Evolutionary conservation across 35 echinoderm and acorn worm genomes (phyloP).

Genomic region (Heliocidaris tuberculata): DNA sequence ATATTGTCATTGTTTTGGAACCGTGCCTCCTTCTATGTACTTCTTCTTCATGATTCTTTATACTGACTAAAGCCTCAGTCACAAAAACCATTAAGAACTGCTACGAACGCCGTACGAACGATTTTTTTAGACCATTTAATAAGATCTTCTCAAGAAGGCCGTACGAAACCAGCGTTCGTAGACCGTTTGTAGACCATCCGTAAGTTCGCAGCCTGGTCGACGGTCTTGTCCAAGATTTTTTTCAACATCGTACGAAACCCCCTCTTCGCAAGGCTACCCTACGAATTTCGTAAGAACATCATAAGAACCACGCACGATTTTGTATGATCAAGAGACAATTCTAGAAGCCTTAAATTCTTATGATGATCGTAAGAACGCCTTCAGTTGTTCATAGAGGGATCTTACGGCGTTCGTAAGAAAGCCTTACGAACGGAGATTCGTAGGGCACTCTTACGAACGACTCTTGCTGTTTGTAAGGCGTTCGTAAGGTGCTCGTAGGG

Average conservation of each 20-base stretch:
- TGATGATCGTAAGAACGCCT: too few species aligned
- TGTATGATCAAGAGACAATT: too few species aligned
- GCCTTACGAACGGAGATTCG: constrained; percentile 9
- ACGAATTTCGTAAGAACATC: too few species aligned
- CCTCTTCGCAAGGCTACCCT: too few species aligned
- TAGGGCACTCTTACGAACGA: background rate
- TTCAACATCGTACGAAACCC: too few species aligned
- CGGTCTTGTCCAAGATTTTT: background rate
- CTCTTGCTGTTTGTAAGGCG: background rate
- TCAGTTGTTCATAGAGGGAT: too few species aligned
- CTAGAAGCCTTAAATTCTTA: too few species aligned
- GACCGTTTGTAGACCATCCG: background rate
- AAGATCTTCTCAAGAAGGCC: background rate
- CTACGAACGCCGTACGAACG: constrained; percentile 18
- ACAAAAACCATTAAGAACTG: constrained; percentile 7
- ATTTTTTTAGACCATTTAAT: constrained; percentile 10
- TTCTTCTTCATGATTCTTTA: background rate
- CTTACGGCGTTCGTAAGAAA: constrained; percentile 14
- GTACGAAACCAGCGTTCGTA: too few species aligned
- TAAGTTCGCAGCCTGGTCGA: background rate
- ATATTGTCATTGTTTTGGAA: too few species aligned
- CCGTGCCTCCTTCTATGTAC: too few species aligned
- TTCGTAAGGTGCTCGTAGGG: too few species aligned
- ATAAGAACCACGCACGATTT: too few species aligned
- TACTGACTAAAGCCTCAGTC: background rate